Evolutionary conservation across 2,888 invertebrate species (phyloP).

Genomic region (Cremastobaeus sp.): DNA sequence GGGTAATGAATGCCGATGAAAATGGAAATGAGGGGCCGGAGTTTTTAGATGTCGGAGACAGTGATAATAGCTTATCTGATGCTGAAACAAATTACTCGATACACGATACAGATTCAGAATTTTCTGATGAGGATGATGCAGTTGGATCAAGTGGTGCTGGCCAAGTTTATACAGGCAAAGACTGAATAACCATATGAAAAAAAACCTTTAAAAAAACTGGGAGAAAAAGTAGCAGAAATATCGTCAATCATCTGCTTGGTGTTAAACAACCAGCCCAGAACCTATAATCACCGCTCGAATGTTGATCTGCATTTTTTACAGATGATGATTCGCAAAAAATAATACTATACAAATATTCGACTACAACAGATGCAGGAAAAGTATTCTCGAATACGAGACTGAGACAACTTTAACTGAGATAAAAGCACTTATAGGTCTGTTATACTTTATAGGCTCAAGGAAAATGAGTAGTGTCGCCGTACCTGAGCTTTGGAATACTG

Average conservation of each 20-base stretch:
- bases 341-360: not conserved
- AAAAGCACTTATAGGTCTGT: conserved; percentile 1
- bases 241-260: conserved; percentile 8
- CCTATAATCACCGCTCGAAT: conserved; percentile 1
- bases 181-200: not conserved
- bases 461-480: not conserved
- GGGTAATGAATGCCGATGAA: not conserved
- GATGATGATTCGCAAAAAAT: not conserved
- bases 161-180: conserved; percentile 3
- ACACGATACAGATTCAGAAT: not conserved
- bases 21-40: not conserved
- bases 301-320: conserved; percentile 9
- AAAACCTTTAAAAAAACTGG: conserved; percentile 2
- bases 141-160: not conserved
- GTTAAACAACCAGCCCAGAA: conserved; percentile 1
- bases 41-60: not conserved
- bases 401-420: not conserved
- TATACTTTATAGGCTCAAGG: conserved; percentile 10
- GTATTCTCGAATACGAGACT: not conserved
- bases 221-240: not conserved
- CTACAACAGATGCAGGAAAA: not conserved
- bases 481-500: conserved; percentile 2
- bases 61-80: conserved; percentile 2
- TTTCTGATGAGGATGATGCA: not conserved
- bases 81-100: conserved; percentile 7